Base-by-base conservation (phyloP, 1,140 invertebrate species). In the Bombus haemorrhoidalis region DNA sequence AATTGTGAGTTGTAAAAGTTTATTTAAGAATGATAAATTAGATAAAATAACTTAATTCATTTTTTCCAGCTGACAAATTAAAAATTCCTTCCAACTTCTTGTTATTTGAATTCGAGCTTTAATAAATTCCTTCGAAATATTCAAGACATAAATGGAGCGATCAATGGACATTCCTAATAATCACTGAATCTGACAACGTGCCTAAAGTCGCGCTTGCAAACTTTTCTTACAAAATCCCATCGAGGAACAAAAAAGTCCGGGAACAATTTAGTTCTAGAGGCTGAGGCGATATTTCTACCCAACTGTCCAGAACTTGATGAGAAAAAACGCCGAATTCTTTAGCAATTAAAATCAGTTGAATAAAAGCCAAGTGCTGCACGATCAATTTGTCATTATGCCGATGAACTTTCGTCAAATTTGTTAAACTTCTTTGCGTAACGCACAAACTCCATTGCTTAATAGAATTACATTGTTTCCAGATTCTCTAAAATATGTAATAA, bases 331-430 rank as follows among this genome's bases (percentile, higher is more conserved):
- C 32, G 15, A 18, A 12, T 59, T 71, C 71, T 62, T 71, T 18
- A 39, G 32, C 75, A 41, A 43, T 34, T 34, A 12, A 25, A 43
- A 66, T 43, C 28, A 47, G 28, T 71, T 59, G 82, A 84, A 76
- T 41, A n/a, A 18, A 39, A 28, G 41, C 72, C 81, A 83, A 34
- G n/a, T 69, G 43, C 18, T 34, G 3, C 53, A 12, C 22, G 3
- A 84, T 84, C 75, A 75, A 71, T 79, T 84, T 71, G 18, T 78
- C 66, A 62, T 84, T 41, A 78, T 12, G 43, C 15, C 73, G 4
- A 32, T 47, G 47, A 83, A 69, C 6, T 43, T 83, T 9, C 15
- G 28, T 64, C 25, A 13, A 32, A n/a, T 83, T 66, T 59, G 34
- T 3, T 9, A n/a, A 77, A 62, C 75, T 41, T 77, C 28, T 28